Evolutionary conservation across 2,113 vertebrate species (phyloP), one percentile per base, ranked within the genome.

Genomic region (Pangasianodon gigas): DNA sequence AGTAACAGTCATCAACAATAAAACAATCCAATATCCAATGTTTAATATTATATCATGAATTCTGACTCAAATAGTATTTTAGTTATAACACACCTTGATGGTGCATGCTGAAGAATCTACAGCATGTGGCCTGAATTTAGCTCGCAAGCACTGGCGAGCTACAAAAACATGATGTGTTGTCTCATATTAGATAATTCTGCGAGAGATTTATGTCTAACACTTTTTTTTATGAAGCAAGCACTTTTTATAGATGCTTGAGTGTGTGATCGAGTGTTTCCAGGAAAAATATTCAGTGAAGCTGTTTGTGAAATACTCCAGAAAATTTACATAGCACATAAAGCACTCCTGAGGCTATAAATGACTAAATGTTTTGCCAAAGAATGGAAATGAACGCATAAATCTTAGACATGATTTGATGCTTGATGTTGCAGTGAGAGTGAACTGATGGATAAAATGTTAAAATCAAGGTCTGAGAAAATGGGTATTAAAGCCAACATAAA

Each of bases 351-450:
- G 74, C 83, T 54, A 69, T 56, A 81, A 87, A 87, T 2, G 67
- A 87, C 77, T 79, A 79, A 60, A 87, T 79, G 41, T 85, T 89
- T 80, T 65, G 88, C 83, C 83, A 85, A 89, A 89, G 52, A 89
- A 86, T 85, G 46, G n/a, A 89, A 79, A 85, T 85, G 88, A 89
- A 89, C 0, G 24, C 44, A 85, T 85, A 89, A 89, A 89, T 84
- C 51, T 69, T 13, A 1, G 3, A 18, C 37, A 71, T 44, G 11
- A 44, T 71, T n/a, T 83, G 80, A 84, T 1, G 58, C 13, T 48
- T 41, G 48, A 54, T 69, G 18, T 11, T 82, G 48, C 24, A n/a
- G 18, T 58, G 10, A 74, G 14, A 46, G 48, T 21, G 32, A 67
- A 80, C 86, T 32, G 75, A 69, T 67, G 52, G 3, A 21, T 6